Evolutionary conservation across 2,113 vertebrate species (phyloP).

Genomic region (Herpetotheres cachinnans): DNA sequence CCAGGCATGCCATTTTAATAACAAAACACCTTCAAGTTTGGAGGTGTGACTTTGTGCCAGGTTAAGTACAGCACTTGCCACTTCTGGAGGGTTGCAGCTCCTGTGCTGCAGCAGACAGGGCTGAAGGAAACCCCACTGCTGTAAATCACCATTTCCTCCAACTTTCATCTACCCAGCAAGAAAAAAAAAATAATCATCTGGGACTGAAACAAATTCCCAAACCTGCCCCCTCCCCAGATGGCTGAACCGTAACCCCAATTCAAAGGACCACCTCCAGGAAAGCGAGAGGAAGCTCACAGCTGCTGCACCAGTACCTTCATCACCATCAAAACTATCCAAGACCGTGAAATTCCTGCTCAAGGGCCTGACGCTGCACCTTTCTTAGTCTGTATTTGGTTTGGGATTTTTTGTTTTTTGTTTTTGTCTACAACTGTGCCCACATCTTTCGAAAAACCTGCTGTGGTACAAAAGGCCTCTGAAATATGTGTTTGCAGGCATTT

Average conservation of each 20-base stretch:
- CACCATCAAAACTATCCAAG: not conserved
- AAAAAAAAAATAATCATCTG: not conserved
- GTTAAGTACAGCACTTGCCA: not conserved
- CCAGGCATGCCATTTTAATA: conserved; percentile 49
- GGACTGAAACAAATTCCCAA: not conserved
- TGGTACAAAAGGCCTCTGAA: not conserved
- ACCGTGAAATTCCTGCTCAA: not conserved
- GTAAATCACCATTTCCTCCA: not conserved
- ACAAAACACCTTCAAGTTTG: conserved; percentile 13
- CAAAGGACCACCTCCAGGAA: accelerated
- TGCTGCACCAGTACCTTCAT: not conserved
- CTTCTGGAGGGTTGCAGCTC: not conserved
- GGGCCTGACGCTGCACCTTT: not conserved
- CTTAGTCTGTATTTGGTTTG: not conserved
- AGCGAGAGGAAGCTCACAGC: not conserved
- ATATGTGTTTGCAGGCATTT: accelerated
- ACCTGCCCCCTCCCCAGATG: not conserved
- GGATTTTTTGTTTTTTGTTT: not conserved
- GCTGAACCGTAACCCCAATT: not conserved
- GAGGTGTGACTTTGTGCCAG: not conserved
- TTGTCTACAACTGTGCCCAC: not conserved
- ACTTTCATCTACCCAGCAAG: not conserved
- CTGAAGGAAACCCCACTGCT: not conserved
- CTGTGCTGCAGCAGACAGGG: not conserved
- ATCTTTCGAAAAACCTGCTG: not conserved